Percentiles rank a stretch among this genome's conserved stretches.
These are phyloP conservation scores for Calidris pugnax DNA, from an alignment of 2,113 vertebrate species.

Conservation along the genomic window DNA sequence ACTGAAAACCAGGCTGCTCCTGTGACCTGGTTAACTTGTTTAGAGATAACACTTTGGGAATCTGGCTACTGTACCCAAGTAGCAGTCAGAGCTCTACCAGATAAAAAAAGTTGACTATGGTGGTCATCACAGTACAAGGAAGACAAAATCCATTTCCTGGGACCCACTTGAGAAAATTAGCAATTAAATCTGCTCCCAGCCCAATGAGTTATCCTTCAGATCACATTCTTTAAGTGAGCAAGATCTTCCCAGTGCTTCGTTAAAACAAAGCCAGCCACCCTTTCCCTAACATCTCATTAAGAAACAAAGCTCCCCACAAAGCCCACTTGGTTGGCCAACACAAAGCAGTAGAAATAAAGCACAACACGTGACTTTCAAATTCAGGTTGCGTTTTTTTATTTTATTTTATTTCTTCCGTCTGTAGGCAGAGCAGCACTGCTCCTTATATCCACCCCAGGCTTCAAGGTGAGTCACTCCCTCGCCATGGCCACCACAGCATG, in stretches of 20 bases:
- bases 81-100: background rate
- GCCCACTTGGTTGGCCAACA: background rate
- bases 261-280: background rate
- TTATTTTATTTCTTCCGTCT: too few species aligned
- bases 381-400: too few species aligned
- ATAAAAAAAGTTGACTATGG: background rate
- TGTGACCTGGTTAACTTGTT: background rate
- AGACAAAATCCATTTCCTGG: background rate
- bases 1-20: background rate
- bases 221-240: background rate
- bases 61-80: background rate
- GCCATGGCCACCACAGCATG: background rate
- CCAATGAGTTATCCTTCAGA: background rate
- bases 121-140: background rate
- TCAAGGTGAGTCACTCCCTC: background rate
- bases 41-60: background rate
- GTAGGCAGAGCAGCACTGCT: background rate
- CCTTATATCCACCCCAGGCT: background rate
- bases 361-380: background rate
- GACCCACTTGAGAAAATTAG: background rate
- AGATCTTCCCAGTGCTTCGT: background rate
- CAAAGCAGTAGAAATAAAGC: background rate
- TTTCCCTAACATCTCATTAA: background rate
- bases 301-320: background rate
- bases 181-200: background rate